Evolutionary conservation across 2,888 invertebrate species (phyloP), one percentile per base, ranked within the genome.

Genomic region (Andricus quercusramuli): DNA sequence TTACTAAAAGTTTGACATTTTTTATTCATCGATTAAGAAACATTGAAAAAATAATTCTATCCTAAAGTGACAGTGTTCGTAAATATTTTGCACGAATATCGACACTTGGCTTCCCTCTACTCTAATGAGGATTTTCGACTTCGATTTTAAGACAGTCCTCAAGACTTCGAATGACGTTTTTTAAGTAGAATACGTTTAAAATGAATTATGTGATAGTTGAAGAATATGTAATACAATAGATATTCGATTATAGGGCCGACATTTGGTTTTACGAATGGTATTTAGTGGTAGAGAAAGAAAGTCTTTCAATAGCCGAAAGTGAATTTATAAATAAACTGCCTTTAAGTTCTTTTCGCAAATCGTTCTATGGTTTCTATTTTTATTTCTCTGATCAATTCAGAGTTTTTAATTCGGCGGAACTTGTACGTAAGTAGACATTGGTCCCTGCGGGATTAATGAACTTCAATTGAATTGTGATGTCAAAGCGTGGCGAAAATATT

Each of bases 341-440:
- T 62, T 62, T 25, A 62, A 62, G 13, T 62, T 25, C 25, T 62
- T 25, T 62, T 62, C 5, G 62, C 3, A 15, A 25, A 62, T 25
- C 5, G 1, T 25, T 62, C 25, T 25, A 6, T 25, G 4, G 13
- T 25, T 25, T 62, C n/a, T 15, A 59, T 25, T 25, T 62, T 25
- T 5, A 13, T 22, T 25, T 62, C 13, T 62, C 62, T 56, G 13
- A 62, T 62, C 15, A 62, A 25, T 25, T 25, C 6, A 62, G 8
- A 56, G n/a, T n/a, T n/a, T n/a, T n/a, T 3, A 8, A 56, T n/a
- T 56, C 56, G 20, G n/a, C n/a, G n/a, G 56, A 11, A 56, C 17
- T 56, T 56, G n/a, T 56, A 56, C n/a, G n/a, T 56, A 56, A 11
- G 56, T 56, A n/a, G 56, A 56, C n/a, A 56, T 56, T 56, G 56